These are phyloP conservation scores for Vanessa tameamea DNA, from an alignment of 1,140 invertebrate species.

Conservation along the genomic window DNA sequence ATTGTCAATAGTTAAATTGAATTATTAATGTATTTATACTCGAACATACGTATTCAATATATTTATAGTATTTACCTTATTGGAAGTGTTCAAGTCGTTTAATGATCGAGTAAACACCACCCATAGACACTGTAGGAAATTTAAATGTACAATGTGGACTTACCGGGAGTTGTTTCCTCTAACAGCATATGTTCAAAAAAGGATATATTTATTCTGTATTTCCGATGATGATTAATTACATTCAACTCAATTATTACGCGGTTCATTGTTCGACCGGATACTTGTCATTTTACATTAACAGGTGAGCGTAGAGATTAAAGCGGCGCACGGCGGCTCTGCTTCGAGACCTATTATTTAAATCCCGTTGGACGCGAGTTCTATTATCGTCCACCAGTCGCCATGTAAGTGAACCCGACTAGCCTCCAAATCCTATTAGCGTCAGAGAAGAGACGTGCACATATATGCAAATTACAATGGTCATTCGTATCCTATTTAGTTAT, in stretches of 20 bases:
- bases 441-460: constrained; percentile 22
- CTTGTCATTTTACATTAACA: constrained; percentile 46
- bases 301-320: constrained; percentile 37
- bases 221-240: constrained; percentile 4
- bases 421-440: constrained; percentile 30
- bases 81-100: too few species aligned
- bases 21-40: too few species aligned
- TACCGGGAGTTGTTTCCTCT: too few species aligned
- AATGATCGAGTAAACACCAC: too few species aligned
- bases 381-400: constrained; percentile 39
- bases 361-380: constrained; percentile 45
- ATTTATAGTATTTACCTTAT: too few species aligned
- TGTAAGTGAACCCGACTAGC: constrained; percentile 40
- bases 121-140: too few species aligned
- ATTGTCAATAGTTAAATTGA: too few species aligned
- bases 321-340: constrained; percentile 32
- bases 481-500: constrained; percentile 2
- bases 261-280: constrained; percentile 28
- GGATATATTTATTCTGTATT: neutral
- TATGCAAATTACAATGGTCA: constrained; percentile 28
- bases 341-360: constrained; percentile 54
- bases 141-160: too few species aligned
- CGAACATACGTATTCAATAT: too few species aligned
- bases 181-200: too few species aligned
- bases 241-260: neutral